Base-by-base conservation (phyloP, 2,888 invertebrate species). In the Heliothis peltigera region DNA sequence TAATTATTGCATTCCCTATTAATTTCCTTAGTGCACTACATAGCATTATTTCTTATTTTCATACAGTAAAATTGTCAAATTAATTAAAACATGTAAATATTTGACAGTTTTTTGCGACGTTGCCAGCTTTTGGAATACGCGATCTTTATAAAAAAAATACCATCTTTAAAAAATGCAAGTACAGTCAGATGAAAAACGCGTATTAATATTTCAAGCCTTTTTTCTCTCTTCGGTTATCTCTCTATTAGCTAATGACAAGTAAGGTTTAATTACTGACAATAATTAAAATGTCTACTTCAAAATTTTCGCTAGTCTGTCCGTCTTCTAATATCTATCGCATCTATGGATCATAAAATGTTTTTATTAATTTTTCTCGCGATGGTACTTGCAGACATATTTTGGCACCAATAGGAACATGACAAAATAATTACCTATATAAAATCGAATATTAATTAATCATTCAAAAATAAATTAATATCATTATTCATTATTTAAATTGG, bases 401-500 rank as follows among this genome's bases (percentile, higher is more conserved):
- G 75, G 47, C 56, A 70, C 70, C 62, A 48, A 65, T 74, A 46
- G 64, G 61, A 64, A 55, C 44, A 68, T 44, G 19, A 48, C 19
- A 53, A 56, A 42, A 57, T 56, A 18, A 43, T 51, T 12, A 10
- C 8, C 32, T 49, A 51, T 55, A 55, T 54, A 17, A 70, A 73
- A 76, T 65, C 49, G 25, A 66, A 67, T 73, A 69, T 43, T 49
- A 51, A 69, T 43, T 49, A 51, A 65, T 54, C 63, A 69, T 18
- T 32, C 49, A 48, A 57, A 42, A 62, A 74, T 54, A n/a, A 67
- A 63, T 68, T 67, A 65, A 60, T 65, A 62, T 68, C 52, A 70
- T 60, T 43, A 55, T 59, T 60, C 55, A 75, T 69, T 5, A 39
- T 49, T 64, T 44, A 46, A 62, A 60, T 65, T 48, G n/a, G 58